Conservation (phyloP, 1,140 invertebrate species). For the Trichonephila inaurata region DNA sequence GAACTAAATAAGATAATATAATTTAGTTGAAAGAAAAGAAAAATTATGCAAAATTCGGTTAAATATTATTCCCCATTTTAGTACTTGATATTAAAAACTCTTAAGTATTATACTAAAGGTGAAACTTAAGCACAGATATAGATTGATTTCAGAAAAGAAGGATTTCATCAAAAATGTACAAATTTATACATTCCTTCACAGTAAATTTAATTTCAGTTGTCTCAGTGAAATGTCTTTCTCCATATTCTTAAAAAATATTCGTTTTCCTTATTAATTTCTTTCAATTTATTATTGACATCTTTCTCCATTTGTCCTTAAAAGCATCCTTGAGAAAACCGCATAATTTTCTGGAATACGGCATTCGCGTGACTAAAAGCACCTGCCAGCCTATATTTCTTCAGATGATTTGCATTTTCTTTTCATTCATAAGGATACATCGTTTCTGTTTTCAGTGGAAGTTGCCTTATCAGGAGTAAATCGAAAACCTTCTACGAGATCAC, state of each 20-base stretch:
- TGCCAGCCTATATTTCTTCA: conserved; percentile 4
- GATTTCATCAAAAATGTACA: background rate
- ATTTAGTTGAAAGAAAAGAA: too few relatives aligned
- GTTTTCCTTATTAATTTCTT: background rate
- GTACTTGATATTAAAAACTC: too few relatives aligned
- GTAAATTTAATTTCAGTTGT: background rate
- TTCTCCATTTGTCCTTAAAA: background rate
- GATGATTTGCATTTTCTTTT: conserved; percentile 16
- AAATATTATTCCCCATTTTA: too few relatives aligned
- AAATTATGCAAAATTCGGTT: too few relatives aligned
- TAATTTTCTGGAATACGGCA: background rate
- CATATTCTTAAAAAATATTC: background rate
- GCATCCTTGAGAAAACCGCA: conserved; percentile 3
- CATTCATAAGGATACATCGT: background rate
- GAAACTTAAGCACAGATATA: too few relatives aligned
- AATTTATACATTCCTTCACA: background rate
- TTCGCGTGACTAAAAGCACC: background rate
- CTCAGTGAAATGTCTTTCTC: background rate
- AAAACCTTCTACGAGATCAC: background rate
- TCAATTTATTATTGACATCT: background rate
- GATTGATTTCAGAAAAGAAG: background rate
- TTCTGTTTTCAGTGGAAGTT: background rate
- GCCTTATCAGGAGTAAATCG: background rate
- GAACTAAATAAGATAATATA: too few relatives aligned
- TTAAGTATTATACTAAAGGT: too few relatives aligned